Evolutionary conservation across 2,888 invertebrate species (phyloP).

Genomic region (Drepanosiphum platanoidis): DNA sequence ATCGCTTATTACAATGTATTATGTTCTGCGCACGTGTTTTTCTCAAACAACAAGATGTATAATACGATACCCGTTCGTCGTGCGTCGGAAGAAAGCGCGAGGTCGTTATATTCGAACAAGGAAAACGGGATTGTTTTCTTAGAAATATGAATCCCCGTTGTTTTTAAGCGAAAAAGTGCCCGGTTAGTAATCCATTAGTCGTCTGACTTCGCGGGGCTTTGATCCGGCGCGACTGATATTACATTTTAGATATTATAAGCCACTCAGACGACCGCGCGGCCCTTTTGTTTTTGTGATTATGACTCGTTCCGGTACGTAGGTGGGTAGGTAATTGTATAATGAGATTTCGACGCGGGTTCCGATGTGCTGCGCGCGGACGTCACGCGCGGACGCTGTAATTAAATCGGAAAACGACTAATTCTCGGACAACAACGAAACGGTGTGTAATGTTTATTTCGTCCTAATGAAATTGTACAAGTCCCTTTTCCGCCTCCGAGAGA

Average conservation of each 20-base stretch:
- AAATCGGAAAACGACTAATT: neutral
- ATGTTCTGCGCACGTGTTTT: too few relatives aligned
- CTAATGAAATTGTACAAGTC: neutral
- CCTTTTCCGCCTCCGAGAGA: neutral
- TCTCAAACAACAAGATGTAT: too few relatives aligned
- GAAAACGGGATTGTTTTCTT: neutral
- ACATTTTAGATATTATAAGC: neutral
- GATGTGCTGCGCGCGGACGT: neutral
- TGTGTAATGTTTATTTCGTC: neutral
- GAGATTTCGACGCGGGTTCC: too few relatives aligned
- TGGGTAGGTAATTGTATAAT: too few relatives aligned
- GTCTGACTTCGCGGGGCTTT: too few relatives aligned
- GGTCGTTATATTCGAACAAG: neutral
- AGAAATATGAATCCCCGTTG: neutral
- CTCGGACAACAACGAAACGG: neutral
- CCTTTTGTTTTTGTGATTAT: neutral
- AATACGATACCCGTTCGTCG: too few relatives aligned
- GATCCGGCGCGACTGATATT: neutral
- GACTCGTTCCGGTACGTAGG: too few relatives aligned
- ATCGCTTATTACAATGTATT: too few relatives aligned
- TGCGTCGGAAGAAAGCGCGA: neutral
- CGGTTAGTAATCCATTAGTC: neutral
- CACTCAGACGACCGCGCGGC: neutral
- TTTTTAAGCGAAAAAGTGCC: neutral
- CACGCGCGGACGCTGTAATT: neutral